Conservation (phyloP, 1,140 invertebrate species). For the Heliconius eleuchia region DNA sequence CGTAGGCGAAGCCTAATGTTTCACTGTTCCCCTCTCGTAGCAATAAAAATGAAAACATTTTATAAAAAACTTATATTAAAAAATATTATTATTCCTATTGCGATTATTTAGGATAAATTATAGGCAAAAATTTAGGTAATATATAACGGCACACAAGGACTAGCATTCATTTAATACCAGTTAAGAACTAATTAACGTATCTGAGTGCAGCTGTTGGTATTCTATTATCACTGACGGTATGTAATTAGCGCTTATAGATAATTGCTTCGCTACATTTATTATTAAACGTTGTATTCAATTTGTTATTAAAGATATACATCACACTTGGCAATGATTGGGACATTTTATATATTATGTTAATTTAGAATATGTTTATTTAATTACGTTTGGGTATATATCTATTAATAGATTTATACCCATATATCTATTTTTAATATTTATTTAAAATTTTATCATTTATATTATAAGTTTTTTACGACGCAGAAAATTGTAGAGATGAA, state of each 20-base stretch:
- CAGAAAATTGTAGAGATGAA: no score
- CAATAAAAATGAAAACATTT: no score
- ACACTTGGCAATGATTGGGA: neutral
- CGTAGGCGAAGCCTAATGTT: no score
- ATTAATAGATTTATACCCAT: no score
- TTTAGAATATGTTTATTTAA: neutral
- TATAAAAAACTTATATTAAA: no score
- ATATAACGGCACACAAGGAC: neutral
- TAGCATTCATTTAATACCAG: neutral
- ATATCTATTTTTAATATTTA: no score
- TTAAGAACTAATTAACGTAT: neutral
- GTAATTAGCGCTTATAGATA: neutral
- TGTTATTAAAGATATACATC: neutral
- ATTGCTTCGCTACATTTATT: neutral
- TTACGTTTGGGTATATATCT: no score
- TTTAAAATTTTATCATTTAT: no score
- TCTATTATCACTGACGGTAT: neutral
- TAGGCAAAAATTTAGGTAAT: neutral
- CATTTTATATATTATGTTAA: neutral
- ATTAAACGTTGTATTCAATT: slow-evolving; percentile 1
- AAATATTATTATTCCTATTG: no score
- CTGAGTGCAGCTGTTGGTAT: neutral
- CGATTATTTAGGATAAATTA: no score
- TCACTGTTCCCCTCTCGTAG: no score
- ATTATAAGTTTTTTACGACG: no score